A percentile compares a stretch with the other conserved stretches of the same genome.
phyloP scores from a whole-genome alignment of 2,888 invertebrate genomes.

The Noctua pronuba region DNA sequence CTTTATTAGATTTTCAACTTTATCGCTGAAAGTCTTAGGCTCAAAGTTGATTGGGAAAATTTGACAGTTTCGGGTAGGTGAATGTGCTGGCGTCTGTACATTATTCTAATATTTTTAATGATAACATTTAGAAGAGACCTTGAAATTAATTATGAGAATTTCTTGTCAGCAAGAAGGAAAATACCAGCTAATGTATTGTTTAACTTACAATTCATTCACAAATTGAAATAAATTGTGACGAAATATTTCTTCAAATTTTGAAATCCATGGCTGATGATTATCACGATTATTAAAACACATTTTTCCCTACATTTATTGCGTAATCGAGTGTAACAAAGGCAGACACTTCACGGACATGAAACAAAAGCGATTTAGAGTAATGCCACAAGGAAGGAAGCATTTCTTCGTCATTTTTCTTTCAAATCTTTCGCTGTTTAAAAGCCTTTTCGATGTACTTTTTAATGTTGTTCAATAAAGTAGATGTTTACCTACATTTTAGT shows the following conservation, averaged over 20 bases:
- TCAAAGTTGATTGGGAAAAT: too few relatives aligned
- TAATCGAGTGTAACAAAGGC: conserved; percentile 40
- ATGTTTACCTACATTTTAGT: background rate
- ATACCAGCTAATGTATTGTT: background rate
- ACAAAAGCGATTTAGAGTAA: conserved; percentile 44
- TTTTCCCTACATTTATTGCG: conserved; percentile 10
- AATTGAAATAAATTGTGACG: background rate
- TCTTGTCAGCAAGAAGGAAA: background rate
- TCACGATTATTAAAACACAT: background rate
- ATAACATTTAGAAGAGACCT: background rate
- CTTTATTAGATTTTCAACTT: too few relatives aligned
- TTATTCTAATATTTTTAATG: background rate
- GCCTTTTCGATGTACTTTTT: background rate
- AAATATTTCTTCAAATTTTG: background rate
- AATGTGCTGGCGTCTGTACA: too few relatives aligned
- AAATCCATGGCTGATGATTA: background rate
- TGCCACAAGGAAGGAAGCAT: conserved; percentile 24
- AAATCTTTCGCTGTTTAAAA: conserved; percentile 26
- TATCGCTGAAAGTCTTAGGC: too few relatives aligned
- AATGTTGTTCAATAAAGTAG: conserved; percentile 3
- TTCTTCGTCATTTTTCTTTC: conserved; percentile 16
- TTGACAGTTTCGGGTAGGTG: too few relatives aligned
- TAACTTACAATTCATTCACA: background rate
- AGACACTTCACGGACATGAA: conserved; percentile 25
- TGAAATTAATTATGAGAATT: background rate